Conservation (phyloP, 1,140 invertebrate genomes). For the Campodea augens region DNA sequence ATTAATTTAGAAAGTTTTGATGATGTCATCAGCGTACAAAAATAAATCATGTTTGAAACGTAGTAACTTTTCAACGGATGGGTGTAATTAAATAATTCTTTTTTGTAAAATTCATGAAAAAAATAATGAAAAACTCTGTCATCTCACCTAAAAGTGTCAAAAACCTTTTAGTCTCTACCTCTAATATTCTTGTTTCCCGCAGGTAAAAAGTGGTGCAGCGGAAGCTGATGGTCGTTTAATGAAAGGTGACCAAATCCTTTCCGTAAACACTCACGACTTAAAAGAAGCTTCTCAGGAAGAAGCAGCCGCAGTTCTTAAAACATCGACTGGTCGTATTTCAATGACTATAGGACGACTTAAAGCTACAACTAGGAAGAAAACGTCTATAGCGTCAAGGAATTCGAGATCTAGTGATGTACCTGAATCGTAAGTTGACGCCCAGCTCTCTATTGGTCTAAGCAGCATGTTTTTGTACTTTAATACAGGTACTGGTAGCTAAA, state of each 20-base stretch:
- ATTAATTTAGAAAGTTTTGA: too few relatives aligned
- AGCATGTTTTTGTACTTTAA: too few relatives aligned
- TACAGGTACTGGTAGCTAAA: too few relatives aligned
- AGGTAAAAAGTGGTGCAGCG: slow-evolving; percentile 76
- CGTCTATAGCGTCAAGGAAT: slow-evolving; percentile 7
- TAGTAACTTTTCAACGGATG: too few relatives aligned
- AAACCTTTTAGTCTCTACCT: too few relatives aligned
- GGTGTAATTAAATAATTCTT: too few relatives aligned
- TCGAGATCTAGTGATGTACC: background rate
- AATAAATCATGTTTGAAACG: too few relatives aligned
- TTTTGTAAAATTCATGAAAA: too few relatives aligned
- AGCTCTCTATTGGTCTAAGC: too few relatives aligned
- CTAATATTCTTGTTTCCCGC: background rate
- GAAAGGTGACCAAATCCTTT: slow-evolving; percentile 77
- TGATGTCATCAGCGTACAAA: too few relatives aligned
- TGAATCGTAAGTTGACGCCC: slow-evolving; percentile 1
- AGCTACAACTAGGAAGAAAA: slow-evolving; percentile 23
- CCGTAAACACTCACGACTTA: slow-evolving; percentile 76
- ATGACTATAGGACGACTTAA: slow-evolving; percentile 69
- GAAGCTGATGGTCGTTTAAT: slow-evolving; percentile 79
- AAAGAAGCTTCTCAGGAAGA: slow-evolving; percentile 62
- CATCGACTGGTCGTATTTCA: slow-evolving; percentile 48
- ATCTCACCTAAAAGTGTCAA: too few relatives aligned
- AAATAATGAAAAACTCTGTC: too few relatives aligned
- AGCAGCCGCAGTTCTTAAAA: slow-evolving; percentile 72